A percentile compares a stretch with the other conserved stretches of the same genome.
Conservation (phyloP, 2,888 invertebrate species). For the Argyra leucocephala region DNA sequence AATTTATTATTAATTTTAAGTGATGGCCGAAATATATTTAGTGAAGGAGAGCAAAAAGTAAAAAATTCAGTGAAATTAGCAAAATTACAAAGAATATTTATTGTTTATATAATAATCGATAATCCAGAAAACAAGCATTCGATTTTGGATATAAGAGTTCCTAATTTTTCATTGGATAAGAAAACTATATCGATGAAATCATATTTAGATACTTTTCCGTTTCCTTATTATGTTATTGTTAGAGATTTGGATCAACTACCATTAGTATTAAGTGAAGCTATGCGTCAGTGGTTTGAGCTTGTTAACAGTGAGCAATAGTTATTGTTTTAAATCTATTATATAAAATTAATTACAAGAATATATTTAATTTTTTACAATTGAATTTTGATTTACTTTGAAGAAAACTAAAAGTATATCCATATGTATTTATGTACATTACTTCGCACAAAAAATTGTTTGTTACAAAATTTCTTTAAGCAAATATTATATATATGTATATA, state of each 20-base stretch:
- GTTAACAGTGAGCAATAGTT: slow-evolving; percentile 49
- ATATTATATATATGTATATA: too few relatives aligned
- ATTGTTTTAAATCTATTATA: too few relatives aligned
- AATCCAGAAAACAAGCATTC: slow-evolving; percentile 88
- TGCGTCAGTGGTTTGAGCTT: slow-evolving; percentile 97
- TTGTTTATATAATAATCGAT: slow-evolving; percentile 92
- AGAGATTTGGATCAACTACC: slow-evolving; percentile 82
- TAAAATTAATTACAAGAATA: too few relatives aligned
- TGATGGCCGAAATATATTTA: slow-evolving; percentile 88
- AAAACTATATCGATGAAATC: slow-evolving; percentile 57
- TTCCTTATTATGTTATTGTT: slow-evolving; percentile 93
- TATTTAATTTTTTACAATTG: too few relatives aligned
- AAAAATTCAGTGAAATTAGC: slow-evolving; percentile 70
- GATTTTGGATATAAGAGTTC: slow-evolving; percentile 78
- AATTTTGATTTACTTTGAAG: too few relatives aligned
- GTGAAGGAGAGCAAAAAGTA: slow-evolving; percentile 72
- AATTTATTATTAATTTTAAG: slow-evolving; percentile 80
- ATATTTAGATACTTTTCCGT: slow-evolving; percentile 93
- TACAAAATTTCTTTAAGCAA: too few relatives aligned
- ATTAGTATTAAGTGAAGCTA: slow-evolving; percentile 83
- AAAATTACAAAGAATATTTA: slow-evolving; percentile 73
- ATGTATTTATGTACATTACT: too few relatives aligned
- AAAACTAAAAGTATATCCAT: too few relatives aligned
- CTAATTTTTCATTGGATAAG: slow-evolving; percentile 55
- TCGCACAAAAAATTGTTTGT: too few relatives aligned